A percentile compares a stretch with the other conserved stretches of the same genome.
Evolutionary conservation across 37 sponge, comb jelly and placozoan species (phyloP).

Genomic region (Eunapius fragilis): DNA sequence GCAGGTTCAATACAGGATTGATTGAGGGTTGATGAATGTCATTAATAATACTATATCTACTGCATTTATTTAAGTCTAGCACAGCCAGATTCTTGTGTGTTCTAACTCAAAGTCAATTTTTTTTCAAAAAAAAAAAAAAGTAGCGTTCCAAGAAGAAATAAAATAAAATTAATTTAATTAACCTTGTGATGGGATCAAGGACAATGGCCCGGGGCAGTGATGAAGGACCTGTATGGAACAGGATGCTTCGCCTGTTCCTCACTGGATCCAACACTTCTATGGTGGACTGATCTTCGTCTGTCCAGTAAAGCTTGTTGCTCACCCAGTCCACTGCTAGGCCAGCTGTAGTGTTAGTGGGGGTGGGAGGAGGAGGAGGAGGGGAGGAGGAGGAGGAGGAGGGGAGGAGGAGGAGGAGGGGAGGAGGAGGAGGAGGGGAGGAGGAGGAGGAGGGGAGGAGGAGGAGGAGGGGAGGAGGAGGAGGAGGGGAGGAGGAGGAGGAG

Average conservation of each 20-base stretch:
- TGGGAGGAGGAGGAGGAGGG: background rate
- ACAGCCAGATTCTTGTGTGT: no score
- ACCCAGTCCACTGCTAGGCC: slow-evolving; percentile 38
- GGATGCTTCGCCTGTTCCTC: background rate
- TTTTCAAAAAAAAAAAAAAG: background rate
- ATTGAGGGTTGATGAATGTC: no score
- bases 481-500: no score
- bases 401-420: background rate
- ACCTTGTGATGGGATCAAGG: slow-evolving; percentile 55
- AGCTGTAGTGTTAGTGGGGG: background rate
- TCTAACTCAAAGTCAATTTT: no score
- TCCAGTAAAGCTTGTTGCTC: slow-evolving; percentile 39
- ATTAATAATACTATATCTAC: no score
- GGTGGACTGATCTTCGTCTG: background rate
- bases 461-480: no score
- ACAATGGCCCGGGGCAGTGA: slow-evolving; percentile 22
- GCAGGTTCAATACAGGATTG: no score
- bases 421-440: no score
- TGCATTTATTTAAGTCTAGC: no score
- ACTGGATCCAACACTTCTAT: slow-evolving; percentile 11
- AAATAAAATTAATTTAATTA: background rate
- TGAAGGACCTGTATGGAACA: background rate
- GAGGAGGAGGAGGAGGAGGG: background rate
- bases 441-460: no score
- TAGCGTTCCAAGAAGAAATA: no score